Evolutionary conservation across 2,888 invertebrate genomes (phyloP).

Genomic region (Lasioglossum pauxillum): DNA sequence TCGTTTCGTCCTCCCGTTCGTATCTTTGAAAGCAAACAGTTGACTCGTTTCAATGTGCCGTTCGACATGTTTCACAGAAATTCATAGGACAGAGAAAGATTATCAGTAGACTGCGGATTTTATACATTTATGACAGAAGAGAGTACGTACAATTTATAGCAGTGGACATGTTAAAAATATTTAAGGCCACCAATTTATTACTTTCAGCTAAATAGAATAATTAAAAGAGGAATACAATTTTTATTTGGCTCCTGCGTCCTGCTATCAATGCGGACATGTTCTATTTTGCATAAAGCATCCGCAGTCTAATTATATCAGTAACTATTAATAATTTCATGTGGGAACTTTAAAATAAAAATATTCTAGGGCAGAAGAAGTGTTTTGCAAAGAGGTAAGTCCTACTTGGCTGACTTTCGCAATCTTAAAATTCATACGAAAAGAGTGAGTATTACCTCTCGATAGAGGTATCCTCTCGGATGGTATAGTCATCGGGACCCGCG

Average conservation of each 20-base stretch:
- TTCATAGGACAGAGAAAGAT: not conserved
- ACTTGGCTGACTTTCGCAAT: not conserved
- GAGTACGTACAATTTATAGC: too few relatives aligned
- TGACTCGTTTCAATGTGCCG: not conserved
- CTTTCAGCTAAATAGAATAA: too few relatives aligned
- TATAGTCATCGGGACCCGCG: constrained; percentile 80
- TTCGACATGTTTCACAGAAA: not conserved
- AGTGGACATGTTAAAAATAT: too few relatives aligned
- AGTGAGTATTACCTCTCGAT: constrained; percentile 78
- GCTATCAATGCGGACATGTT: too few relatives aligned
- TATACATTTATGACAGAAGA: too few relatives aligned
- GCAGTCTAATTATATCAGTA: not conserved
- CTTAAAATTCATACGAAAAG: not conserved
- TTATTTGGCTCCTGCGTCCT: too few relatives aligned
- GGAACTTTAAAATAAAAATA: too few relatives aligned
- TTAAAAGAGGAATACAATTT: too few relatives aligned
- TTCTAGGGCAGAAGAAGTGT: too few relatives aligned
- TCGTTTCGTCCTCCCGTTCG: constrained; percentile 80
- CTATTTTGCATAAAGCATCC: too few relatives aligned
- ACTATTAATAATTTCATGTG: not conserved
- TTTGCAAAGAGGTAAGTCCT: too few relatives aligned
- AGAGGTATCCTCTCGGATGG: constrained; percentile 80
- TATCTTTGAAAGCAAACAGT: constrained; percentile 71
- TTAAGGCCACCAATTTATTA: too few relatives aligned
- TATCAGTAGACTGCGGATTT: not conserved